These are phyloP conservation scores for Benthochromis sp. DNA, from an alignment of 2,113 vertebrate species.

Conservation along the genomic window DNA sequence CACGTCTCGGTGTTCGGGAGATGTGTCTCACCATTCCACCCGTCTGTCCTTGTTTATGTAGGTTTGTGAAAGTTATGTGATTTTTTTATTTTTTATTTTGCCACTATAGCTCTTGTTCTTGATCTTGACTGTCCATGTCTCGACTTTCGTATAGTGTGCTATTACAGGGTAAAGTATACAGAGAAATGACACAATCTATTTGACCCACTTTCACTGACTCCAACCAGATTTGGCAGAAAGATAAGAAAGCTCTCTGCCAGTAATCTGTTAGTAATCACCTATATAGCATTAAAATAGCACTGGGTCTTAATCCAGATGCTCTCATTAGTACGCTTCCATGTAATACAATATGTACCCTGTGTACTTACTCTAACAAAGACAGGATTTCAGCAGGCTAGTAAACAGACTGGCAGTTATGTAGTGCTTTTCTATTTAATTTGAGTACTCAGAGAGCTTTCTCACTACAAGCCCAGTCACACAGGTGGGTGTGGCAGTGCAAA, in stretches of 20 bases:
- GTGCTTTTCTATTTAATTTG: background rate
- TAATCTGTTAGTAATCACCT: background rate
- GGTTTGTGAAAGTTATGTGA: background rate
- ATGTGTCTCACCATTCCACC: background rate
- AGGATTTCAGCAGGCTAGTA: background rate
- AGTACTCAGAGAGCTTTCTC: background rate
- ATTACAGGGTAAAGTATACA: background rate
- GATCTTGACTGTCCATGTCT: background rate
- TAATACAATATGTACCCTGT: background rate
- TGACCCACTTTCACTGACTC: background rate
- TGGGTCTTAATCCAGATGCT: background rate
- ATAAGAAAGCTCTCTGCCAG: background rate
- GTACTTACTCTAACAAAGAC: background rate
- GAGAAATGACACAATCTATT: background rate
- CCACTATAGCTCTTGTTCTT: background rate
- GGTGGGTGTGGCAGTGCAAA: background rate
- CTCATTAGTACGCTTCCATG: background rate
- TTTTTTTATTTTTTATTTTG: rapidly evolving
- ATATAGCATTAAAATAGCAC: background rate
- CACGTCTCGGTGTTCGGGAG: background rate
- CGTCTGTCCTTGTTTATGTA: background rate
- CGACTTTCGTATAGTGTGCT: background rate
- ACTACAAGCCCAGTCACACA: background rate
- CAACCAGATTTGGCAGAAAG: background rate
- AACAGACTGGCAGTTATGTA: background rate